Evolutionary conservation across 2,113 vertebrate species (phyloP).

Genomic region (Andinoacara biseriatus): DNA sequence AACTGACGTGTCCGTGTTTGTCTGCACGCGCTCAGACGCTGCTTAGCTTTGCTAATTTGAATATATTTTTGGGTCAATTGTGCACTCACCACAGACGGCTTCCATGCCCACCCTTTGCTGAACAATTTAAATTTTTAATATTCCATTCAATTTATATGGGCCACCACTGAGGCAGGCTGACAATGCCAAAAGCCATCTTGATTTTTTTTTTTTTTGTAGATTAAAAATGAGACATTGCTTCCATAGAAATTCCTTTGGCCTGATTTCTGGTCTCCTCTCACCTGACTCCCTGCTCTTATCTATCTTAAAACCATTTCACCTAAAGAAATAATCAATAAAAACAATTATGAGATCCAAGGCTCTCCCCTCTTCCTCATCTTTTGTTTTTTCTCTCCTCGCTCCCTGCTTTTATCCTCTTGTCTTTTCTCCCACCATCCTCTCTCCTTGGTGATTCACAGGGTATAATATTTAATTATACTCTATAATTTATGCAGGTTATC

Average conservation of each 20-base stretch:
- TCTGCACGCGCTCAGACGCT: conserved; percentile 51
- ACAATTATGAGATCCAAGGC: conserved; percentile 78
- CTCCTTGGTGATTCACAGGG: conserved; percentile 80
- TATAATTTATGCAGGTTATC: conserved; percentile 89
- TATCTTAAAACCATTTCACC: conserved; percentile 82
- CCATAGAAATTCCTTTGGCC: conserved; percentile 43
- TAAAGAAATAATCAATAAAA: conserved; percentile 85
- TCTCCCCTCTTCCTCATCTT: conserved; percentile 45
- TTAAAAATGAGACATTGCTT: conserved; percentile 30
- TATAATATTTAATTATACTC: conserved; percentile 87
- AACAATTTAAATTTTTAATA: conserved; percentile 84
- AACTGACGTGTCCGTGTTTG: conserved; percentile 36
- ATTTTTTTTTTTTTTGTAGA: conserved; percentile 36
- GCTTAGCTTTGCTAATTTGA: conserved; percentile 83
- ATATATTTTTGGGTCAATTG: conserved; percentile 84
- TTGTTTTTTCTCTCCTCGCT: conserved; percentile 46
- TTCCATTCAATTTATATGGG: conserved; percentile 82
- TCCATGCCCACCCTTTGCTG: conserved; percentile 76
- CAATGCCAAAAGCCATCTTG: conserved; percentile 73
- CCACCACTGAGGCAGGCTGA: conserved; percentile 78
- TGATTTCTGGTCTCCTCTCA: conserved; percentile 66
- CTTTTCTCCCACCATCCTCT: conserved; percentile 65
- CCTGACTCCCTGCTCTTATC: conserved; percentile 71
- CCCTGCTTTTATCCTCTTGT: conserved; percentile 63
- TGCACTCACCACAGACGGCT: conserved; percentile 71